These are phyloP conservation scores for Sitta europaea DNA, from an alignment of 2,113 vertebrate genomes.

Conservation along the genomic window DNA sequence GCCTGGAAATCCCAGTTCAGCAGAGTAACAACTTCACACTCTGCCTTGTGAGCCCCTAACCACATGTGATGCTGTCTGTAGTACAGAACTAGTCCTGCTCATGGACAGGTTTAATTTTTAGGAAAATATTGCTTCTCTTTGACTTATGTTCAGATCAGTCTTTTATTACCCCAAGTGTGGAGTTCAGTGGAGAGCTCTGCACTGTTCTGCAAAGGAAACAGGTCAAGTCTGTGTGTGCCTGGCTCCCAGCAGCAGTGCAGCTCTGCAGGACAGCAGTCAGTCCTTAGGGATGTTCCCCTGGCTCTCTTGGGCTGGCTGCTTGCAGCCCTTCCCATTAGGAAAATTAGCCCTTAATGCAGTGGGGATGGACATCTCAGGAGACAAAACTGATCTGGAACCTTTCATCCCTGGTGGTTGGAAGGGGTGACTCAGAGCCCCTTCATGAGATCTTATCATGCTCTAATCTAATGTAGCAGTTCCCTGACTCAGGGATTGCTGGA, in stretches of 20 bases:
- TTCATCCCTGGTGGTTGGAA: not conserved
- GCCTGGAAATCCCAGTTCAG: not conserved
- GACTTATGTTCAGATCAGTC: not conserved
- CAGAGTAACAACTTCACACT: not conserved
- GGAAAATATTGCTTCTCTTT: not conserved
- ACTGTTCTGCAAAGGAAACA: not conserved
- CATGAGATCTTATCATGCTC: not conserved
- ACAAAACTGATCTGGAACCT: not conserved
- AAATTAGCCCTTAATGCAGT: no score
- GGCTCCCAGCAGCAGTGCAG: not conserved
- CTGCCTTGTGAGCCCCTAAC: not conserved
- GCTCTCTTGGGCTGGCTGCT: not conserved
- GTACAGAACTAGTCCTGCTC: not conserved
- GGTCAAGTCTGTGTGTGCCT: not conserved
- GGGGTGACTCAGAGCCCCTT: not conserved
- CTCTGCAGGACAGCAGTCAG: not conserved
- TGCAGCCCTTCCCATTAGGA: not conserved
- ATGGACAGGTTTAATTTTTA: not conserved
- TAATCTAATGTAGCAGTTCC: not conserved
- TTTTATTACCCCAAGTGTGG: not conserved
- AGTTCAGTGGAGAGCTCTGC: not conserved
- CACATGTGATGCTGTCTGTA: fast-evolving
- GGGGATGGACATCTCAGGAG: not conserved
- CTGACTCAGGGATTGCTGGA: not conserved
- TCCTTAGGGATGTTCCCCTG: not conserved